A percentile compares a stretch with the other conserved stretches of the same genome.
phyloP scores from a whole-genome alignment of 2,797 vertebrate genomes.

The Crax fasciolata region DNA sequence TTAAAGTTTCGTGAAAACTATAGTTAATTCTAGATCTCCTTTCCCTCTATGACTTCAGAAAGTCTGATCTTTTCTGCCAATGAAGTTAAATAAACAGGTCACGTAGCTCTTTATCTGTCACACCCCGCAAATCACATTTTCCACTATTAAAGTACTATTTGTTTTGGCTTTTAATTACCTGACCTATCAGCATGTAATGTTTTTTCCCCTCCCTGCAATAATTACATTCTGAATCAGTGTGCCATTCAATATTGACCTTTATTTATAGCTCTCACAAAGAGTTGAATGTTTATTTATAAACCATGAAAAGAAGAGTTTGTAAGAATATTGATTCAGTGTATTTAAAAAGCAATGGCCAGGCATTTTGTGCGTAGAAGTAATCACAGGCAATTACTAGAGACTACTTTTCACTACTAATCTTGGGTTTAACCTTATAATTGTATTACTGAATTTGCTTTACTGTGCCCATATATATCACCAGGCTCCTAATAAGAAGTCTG shows the following conservation, averaged over 20 bases:
- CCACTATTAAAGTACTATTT: constrained; percentile 61
- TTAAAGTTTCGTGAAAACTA: not conserved
- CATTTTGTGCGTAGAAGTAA: constrained; percentile 70
- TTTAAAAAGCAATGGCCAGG: constrained; percentile 63
- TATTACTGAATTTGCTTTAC: constrained; percentile 61
- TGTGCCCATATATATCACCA: constrained; percentile 40
- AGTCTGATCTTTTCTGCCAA: constrained; percentile 15
- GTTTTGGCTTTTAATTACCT: constrained; percentile 77
- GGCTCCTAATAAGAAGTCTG: constrained; percentile 52
- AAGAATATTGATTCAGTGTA: constrained; percentile 63
- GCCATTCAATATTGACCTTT: constrained; percentile 74
- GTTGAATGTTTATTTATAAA: constrained; percentile 74
- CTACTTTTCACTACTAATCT: constrained; percentile 69
- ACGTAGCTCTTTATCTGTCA: constrained; percentile 54
- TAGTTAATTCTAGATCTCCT: not conserved
- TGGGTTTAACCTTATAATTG: constrained; percentile 65
- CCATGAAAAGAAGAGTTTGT: constrained; percentile 73
- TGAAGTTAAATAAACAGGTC: constrained; percentile 31
- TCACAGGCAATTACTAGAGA: constrained; percentile 71
- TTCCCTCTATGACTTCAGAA: constrained; percentile 11
- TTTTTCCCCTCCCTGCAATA: not conserved
- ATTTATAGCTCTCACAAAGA: constrained; percentile 66
- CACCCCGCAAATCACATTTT: constrained; percentile 68
- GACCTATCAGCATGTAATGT: constrained; percentile 71
- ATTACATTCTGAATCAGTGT: constrained; percentile 72